Percentiles rank a stretch among this genome's conserved stretches.
These are phyloP conservation scores for Tridacna gigas DNA, from an alignment of 2,888 invertebrate genomes.

Conservation along the genomic window DNA sequence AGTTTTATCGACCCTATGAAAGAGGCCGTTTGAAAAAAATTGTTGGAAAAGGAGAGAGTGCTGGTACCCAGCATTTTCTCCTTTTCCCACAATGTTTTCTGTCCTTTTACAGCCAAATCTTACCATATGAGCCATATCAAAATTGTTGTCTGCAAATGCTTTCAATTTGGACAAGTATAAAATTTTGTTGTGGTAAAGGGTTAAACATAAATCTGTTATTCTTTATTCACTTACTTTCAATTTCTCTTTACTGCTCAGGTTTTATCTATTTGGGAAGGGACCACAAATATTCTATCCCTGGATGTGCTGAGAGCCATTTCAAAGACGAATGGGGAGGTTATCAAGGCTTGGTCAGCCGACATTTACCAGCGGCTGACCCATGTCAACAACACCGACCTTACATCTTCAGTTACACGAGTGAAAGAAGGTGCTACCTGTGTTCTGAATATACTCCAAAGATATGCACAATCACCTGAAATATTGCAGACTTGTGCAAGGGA, in stretches of 20 bases:
- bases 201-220: not conserved
- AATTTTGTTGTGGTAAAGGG: too few relatives aligned
- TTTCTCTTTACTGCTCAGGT: constrained; percentile 81
- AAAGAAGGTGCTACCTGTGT: constrained; percentile 61
- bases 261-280: constrained; percentile 88
- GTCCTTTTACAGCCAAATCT: too few relatives aligned
- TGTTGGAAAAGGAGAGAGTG: too few relatives aligned
- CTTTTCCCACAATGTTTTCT: too few relatives aligned
- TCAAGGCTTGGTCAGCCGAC: constrained; percentile 82
- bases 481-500: constrained; percentile 86
- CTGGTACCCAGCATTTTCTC: too few relatives aligned
- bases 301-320: constrained; percentile 86
- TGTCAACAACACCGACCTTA: constrained; percentile 51
- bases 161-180: too few relatives aligned
- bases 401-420: constrained; percentile 66
- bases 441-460: constrained; percentile 51
- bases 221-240: not conserved
- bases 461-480: constrained; percentile 42
- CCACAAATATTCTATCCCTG: constrained; percentile 87
- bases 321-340: constrained; percentile 85
- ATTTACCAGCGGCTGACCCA: constrained; percentile 74
- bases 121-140: too few relatives aligned
- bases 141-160: too few relatives aligned
- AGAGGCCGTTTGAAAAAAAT: too few relatives aligned
- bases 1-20: too few relatives aligned